Base-by-base conservation (phyloP, 2,113 vertebrate genomes). In the Lagopus leucura region DNA sequence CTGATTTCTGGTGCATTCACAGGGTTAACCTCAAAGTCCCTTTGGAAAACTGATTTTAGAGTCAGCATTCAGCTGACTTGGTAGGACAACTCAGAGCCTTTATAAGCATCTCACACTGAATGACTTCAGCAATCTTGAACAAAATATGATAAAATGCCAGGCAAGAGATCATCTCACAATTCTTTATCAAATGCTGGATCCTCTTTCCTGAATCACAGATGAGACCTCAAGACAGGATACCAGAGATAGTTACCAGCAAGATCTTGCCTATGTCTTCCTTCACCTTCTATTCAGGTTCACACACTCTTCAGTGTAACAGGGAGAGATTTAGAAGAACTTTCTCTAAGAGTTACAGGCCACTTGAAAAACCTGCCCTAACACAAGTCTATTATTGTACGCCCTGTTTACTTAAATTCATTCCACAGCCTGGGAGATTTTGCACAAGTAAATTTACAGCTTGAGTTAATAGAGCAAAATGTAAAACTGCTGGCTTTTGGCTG, bases 401-500 rank as follows among this genome's bases (percentile, higher is more conserved):
- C 63, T 67, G 34, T 82, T 91, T 92, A 48, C 75, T 69, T 88
- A 52, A 82, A 82, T 92, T 80, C 92, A 76, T 89, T 82, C 91
- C 92, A 54, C 52, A 89, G 85, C 92, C 77, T 88, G 90, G 73
- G 89, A 95, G 86, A 88, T 92, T 60, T 90, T 60, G 92, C 80
- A 69, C 76, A 95, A 94, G 91, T 87, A 96, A 91, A 88, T 96
- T 80, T 91, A 92, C 88, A 87, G 69, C 94, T 69, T 75, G 5
- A 89, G 58, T 91, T 91, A 95, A 85, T 25, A 70, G 96, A 91
- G 93, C 45, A 95, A 96, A 96, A 94, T 78, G 94, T 32, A 93
- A 96, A 97, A 96, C 93, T 89, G 88, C 82, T 86, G 95, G 77
- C 25, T 90, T 64, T 95, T 70, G 94, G 89, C 92, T 93, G 93